Conservation (phyloP, 2,888 invertebrate genomes). For the Pachycephus smyrnensis region DNA sequence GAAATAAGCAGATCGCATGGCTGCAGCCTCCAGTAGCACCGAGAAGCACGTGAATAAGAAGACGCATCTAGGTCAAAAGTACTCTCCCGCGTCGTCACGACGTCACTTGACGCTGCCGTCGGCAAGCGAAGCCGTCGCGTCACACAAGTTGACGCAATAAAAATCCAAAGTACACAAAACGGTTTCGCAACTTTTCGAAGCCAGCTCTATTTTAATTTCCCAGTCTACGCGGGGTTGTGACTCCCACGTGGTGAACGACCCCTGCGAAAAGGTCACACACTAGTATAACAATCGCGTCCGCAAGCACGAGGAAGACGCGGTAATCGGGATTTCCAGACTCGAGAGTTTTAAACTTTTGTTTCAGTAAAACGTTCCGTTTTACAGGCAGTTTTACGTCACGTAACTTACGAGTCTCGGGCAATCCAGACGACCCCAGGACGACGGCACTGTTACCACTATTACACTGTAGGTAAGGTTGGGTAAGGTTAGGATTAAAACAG, state of each 20-base stretch:
- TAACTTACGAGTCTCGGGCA: constrained; percentile 44
- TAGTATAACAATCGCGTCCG: neutral
- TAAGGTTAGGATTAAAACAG: constrained; percentile 47
- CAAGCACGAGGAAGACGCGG: constrained; percentile 21
- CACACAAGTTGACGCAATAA: neutral
- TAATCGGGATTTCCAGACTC: constrained; percentile 1
- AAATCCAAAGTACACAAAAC: constrained; percentile 2
- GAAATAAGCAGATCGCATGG: neutral
- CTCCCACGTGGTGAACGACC: constrained; percentile 33
- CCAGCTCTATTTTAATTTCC: constrained; percentile 8
- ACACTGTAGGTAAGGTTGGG: constrained; percentile 33
- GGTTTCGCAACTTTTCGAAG: constrained; percentile 13
- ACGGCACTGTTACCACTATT: constrained; percentile 43
- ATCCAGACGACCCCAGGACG: constrained; percentile 41
- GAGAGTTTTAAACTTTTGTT: neutral
- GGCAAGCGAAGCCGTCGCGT: constrained; percentile 6
- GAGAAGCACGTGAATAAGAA: neutral
- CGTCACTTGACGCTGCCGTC: constrained; percentile 32
- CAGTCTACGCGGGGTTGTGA: neutral
- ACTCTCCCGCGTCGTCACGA: constrained; percentile 57
- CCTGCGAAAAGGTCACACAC: constrained; percentile 23
- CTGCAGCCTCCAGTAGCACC: neutral
- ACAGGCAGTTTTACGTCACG: constrained; percentile 49
- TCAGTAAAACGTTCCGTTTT: constrained; percentile 25
- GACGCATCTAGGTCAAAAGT: constrained; percentile 56